Conservation (phyloP, 35 echinoderm and acorn worm genomes). For the Diadema setosum region DNA sequence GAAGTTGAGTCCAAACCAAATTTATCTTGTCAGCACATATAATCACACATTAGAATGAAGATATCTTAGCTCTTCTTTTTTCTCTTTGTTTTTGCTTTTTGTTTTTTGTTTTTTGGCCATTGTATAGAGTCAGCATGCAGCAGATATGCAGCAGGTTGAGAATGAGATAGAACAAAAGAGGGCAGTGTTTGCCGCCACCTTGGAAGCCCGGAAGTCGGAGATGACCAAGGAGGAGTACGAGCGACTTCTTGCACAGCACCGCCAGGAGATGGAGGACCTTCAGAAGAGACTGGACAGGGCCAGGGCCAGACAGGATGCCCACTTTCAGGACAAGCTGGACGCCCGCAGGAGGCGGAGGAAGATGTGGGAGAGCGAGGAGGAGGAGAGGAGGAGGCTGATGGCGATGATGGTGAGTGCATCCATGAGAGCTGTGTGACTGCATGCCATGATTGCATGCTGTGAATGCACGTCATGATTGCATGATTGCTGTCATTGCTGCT, state of each 20-base stretch:
- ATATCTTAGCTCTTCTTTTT: too few species aligned
- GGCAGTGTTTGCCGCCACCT: conserved; percentile 31
- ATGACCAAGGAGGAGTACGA: conserved; percentile 74
- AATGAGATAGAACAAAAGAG: conserved; percentile 36
- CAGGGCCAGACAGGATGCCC: conserved; percentile 32
- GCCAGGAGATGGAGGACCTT: conserved; percentile 48
- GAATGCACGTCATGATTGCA: too few species aligned
- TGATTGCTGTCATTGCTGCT: too few species aligned
- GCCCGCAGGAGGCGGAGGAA: conserved; percentile 1
- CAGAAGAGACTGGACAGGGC: conserved; percentile 45
- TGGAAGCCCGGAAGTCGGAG: conserved; percentile 47
- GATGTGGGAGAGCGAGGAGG: conserved; percentile 36
- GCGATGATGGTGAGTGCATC: background rate
- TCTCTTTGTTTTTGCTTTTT: too few species aligned
- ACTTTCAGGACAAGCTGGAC: conserved; percentile 57
- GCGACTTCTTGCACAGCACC: conserved; percentile 51
- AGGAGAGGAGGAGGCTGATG: conserved; percentile 52
- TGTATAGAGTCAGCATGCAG: too few species aligned
- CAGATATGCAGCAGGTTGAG: conserved; percentile 68
- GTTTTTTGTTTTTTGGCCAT: too few species aligned
- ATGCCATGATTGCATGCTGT: too few species aligned
- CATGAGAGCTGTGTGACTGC: too few species aligned
- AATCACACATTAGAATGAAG: too few species aligned
- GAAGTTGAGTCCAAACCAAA: too few species aligned
- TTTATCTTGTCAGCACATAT: too few species aligned